These are phyloP conservation scores for Bugulina stolonifera DNA, from an alignment of 2,888 invertebrate genomes.

Conservation along the genomic window DNA sequence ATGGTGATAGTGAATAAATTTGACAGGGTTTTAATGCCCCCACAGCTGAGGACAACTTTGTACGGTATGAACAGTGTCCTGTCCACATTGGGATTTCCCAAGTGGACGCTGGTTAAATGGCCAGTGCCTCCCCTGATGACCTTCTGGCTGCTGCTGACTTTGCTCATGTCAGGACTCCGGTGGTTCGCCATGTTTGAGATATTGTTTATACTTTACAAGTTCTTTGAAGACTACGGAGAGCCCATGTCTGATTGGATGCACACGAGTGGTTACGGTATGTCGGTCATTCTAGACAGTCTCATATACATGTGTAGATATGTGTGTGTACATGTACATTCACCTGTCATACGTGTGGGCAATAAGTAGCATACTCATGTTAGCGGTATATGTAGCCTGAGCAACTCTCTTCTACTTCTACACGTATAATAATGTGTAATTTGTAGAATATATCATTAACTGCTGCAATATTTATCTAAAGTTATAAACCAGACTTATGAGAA, in stretches of 20 bases:
- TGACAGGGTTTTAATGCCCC: background rate
- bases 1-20: constrained; percentile 9
- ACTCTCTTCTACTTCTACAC: too few species aligned
- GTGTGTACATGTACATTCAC: too few species aligned
- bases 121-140: constrained; percentile 23
- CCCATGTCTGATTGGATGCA: constrained; percentile 17
- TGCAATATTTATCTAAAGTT: too few species aligned
- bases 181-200: constrained; percentile 24
- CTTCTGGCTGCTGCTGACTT: constrained; percentile 18
- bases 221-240: constrained; percentile 24
- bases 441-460: too few species aligned
- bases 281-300: too few species aligned
- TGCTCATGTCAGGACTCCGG: constrained; percentile 12
- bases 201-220: constrained; percentile 6
- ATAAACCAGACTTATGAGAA: too few species aligned
- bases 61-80: constrained; percentile 25
- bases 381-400: too few species aligned
- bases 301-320: too few species aligned
- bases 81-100: background rate
- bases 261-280: background rate
- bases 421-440: too few species aligned
- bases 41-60: background rate
- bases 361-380: too few species aligned
- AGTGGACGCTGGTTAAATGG: constrained; percentile 24
- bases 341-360: too few species aligned